Percentiles rank a stretch among this genome's conserved stretches.
Conservation (phyloP, 2,113 vertebrate species). For the Lepisosteus oculatus region DNA sequence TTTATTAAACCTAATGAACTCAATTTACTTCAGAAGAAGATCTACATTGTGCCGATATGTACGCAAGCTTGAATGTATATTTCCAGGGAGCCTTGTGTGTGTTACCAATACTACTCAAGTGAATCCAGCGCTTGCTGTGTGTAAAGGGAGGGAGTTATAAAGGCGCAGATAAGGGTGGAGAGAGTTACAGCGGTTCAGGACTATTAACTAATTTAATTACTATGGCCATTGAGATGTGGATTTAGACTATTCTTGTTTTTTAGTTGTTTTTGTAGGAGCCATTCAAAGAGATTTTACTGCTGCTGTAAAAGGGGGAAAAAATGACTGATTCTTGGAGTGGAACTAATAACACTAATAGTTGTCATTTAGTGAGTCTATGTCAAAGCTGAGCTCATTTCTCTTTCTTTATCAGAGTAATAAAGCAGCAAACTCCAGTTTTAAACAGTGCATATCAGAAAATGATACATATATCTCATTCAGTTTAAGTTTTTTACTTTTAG, state of each 20-base stretch:
- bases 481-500: too few species aligned
- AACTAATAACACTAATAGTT: background rate
- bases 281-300: background rate
- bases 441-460: too few species aligned
- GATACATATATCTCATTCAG: too few species aligned
- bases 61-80: background rate
- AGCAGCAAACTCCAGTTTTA: background rate
- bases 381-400: background rate
- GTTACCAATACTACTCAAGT: background rate
- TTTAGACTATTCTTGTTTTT: background rate
- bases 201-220: conserved; percentile 1
- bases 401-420: background rate
- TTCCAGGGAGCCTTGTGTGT: background rate
- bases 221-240: background rate
- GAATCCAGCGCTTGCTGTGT: background rate
- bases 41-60: background rate
- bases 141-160: background rate
- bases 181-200: background rate
- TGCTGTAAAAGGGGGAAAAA: background rate
- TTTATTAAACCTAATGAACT: conserved; percentile 2
- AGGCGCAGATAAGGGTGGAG: background rate
- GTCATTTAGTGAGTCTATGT: too few species aligned
- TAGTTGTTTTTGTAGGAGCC: background rate
- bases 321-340: background rate
- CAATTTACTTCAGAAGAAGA: background rate